These are phyloP conservation scores for Cotesia glomerata DNA, from an alignment of 1,140 invertebrate species.

Conservation along the genomic window DNA sequence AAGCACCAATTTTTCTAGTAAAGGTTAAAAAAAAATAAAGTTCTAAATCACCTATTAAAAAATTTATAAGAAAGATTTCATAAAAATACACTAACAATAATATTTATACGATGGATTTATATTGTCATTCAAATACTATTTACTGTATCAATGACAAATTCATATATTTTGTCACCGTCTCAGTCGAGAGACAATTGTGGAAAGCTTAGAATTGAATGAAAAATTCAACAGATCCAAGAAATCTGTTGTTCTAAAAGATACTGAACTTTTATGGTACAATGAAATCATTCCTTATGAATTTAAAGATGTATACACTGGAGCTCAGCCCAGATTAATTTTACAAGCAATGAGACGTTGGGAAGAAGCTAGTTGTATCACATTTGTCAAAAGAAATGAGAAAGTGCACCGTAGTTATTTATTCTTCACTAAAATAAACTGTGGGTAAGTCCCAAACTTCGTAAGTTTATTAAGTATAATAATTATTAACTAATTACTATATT, in stretches of 20 bases:
- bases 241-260: conserved; percentile 85
- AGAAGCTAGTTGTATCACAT: conserved; percentile 97
- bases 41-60: no score
- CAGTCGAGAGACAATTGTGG: no score
- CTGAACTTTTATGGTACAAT: conserved; percentile 95
- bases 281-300: conserved; percentile 99
- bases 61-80: no score
- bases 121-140: no score
- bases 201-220: not conserved
- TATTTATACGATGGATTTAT: no score
- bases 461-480: no score
- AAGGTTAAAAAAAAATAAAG: no score
- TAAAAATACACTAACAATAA: no score
- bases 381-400: conserved; percentile 85
- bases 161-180: no score
- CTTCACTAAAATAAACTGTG: conserved; percentile 94
- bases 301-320: conserved; percentile 94
- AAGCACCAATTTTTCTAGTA: no score
- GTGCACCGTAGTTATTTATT: conserved; percentile 95
- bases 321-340: conserved; percentile 96
- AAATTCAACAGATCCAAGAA: not conserved
- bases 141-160: no score
- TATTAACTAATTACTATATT: no score
- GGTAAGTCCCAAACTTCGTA: conserved; percentile 70
- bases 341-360: conserved; percentile 99